Conservation (phyloP, 2,797 vertebrate genomes). For the Anolis apletophallus region DNA sequence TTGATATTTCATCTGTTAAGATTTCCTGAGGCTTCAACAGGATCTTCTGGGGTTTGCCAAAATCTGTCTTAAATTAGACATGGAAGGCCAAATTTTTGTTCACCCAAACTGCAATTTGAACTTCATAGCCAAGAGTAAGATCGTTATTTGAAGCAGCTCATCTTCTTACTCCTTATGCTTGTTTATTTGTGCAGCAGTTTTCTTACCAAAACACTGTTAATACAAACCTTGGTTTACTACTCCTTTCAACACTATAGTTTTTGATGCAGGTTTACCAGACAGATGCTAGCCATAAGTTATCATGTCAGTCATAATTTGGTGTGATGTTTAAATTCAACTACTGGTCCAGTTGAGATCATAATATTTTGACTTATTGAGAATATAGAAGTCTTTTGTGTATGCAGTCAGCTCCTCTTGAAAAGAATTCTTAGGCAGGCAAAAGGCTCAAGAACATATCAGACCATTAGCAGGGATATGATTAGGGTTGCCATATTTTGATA, state of each 20-base stretch:
- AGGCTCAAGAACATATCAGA: no score
- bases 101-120: background rate
- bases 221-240: background rate
- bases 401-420: background rate
- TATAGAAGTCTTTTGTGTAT: background rate
- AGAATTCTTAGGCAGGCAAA: no score
- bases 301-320: background rate
- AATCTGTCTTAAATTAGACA: background rate
- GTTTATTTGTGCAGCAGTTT: background rate
- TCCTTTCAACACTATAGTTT: background rate
- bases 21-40: constrained; percentile 38
- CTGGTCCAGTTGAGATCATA: background rate
- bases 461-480: background rate
- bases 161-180: background rate
- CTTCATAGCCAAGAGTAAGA: background rate
- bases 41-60: constrained; percentile 44
- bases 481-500: no score
- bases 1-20: constrained; percentile 64
- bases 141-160: background rate
- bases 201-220: background rate
- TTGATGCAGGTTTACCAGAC: background rate
- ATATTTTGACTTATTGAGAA: background rate
- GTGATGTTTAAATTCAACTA: background rate
- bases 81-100: background rate
- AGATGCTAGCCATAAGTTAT: background rate